Percentiles rank a stretch among this genome's conserved stretches.
Evolutionary conservation across 2,888 invertebrate genomes (phyloP).

Genomic region (Stomorhina lunata): DNA sequence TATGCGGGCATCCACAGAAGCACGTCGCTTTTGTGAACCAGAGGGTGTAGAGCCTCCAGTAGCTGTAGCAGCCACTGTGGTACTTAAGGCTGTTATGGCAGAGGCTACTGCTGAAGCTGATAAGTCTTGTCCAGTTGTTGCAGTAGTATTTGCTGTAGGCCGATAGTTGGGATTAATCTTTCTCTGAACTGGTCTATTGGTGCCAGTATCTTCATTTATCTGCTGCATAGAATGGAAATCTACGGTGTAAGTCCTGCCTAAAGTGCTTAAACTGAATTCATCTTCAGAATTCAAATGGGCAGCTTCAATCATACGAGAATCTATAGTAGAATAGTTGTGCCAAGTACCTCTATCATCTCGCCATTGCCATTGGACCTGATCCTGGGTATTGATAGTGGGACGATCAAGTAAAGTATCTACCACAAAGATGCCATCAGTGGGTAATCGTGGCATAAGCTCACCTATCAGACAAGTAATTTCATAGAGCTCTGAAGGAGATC

Average conservation of each 20-base stretch:
- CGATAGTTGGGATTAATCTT: constrained; percentile 85
- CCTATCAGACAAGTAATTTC: constrained; percentile 98
- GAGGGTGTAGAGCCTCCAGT: constrained; percentile 57
- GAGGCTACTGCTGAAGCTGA: constrained; percentile 69
- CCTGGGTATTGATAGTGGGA: constrained; percentile 85
- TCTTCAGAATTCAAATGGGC: constrained; percentile 97
- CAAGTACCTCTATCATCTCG: constrained; percentile 95
- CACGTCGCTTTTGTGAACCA: constrained; percentile 72
- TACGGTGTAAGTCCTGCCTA: constrained; percentile 96
- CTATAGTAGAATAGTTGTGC: constrained; percentile 96
- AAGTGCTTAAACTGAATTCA: constrained; percentile 94
- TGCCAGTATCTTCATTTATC: constrained; percentile 98
- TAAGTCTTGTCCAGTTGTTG: constrained; percentile 73
- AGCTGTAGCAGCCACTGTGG: constrained; percentile 65
- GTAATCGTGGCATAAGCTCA: constrained; percentile 97
- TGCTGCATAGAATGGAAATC: constrained; percentile 99
- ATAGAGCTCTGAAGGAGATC: constrained; percentile 97
- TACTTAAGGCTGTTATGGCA: constrained; percentile 66
- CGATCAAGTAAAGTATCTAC: constrained; percentile 93
- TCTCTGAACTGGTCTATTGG: constrained; percentile 94
- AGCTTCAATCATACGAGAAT: constrained; percentile 96
- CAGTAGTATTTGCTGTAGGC: constrained; percentile 66
- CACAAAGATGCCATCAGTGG: constrained; percentile 96
- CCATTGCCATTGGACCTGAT: constrained; percentile 98
- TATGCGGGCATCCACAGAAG: constrained; percentile 83